phyloP scores from a whole-genome alignment of 2,113 vertebrate species.

The Setophaga petechia region DNA sequence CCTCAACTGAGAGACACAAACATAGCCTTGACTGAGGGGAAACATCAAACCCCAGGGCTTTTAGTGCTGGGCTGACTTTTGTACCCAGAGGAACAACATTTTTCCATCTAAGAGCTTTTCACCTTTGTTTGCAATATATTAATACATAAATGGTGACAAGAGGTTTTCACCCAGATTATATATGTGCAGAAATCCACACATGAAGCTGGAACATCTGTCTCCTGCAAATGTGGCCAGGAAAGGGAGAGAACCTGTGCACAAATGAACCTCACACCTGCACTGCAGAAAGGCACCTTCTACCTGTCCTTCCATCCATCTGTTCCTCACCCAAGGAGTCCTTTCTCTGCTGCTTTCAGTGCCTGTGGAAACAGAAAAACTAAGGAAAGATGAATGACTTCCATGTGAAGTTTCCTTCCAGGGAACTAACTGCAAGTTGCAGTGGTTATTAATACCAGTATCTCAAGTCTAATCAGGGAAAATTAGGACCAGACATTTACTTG shows the following conservation, averaged over 20 bases:
- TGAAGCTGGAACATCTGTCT: not conserved
- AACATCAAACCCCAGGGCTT: not conserved
- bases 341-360: not conserved
- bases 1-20: not conserved
- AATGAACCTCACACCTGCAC: not conserved
- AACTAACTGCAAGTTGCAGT: not conserved
- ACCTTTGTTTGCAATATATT: not conserved
- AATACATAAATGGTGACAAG: not conserved
- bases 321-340: not conserved
- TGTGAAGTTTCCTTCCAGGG: not conserved
- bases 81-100: not conserved
- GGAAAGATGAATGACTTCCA: not conserved
- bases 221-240: not conserved
- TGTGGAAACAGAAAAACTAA: not conserved
- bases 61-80: not conserved
- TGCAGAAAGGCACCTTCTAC: not conserved
- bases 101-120: not conserved
- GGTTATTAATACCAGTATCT: constrained; percentile 6
- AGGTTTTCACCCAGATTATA: not conserved
- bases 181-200: accelerated
- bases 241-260: not conserved
- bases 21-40: not conserved
- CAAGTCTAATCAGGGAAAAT: not conserved
- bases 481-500: not conserved
- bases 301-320: not conserved